These are phyloP conservation scores for Pandemis corylana DNA, from an alignment of 2,888 invertebrate genomes.

Conservation along the genomic window DNA sequence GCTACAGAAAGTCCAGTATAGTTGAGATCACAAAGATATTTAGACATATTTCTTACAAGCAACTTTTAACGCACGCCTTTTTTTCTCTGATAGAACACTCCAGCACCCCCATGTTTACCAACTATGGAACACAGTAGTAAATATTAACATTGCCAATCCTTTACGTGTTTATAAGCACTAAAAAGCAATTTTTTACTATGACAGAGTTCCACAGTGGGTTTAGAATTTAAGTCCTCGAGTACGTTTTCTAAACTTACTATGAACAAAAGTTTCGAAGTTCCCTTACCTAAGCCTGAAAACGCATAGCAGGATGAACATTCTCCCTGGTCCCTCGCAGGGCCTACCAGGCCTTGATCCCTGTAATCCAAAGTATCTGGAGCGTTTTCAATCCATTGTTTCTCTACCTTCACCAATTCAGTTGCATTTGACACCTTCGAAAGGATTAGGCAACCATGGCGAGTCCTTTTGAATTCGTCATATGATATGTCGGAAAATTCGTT, in stretches of 20 bases:
- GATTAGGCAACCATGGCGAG: neutral
- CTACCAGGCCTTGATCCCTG: neutral
- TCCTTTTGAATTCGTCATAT: neutral
- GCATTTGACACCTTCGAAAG: neutral
- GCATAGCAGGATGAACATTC: neutral
- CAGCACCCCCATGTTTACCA: no score
- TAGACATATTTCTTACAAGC: no score
- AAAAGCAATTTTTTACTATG: no score
- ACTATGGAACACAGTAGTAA: neutral
- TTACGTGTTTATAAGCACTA: no score
- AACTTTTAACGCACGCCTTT: no score
- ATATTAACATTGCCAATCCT: neutral
- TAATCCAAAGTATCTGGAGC: constrained; percentile 2
- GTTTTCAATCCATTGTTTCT: neutral
- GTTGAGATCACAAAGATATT: no score
- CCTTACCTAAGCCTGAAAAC: neutral
- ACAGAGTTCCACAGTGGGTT: no score
- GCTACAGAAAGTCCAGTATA: neutral
- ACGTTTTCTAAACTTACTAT: neutral
- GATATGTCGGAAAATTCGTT: constrained; percentile 13
- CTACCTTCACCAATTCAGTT: neutral
- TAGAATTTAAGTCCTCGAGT: no score
- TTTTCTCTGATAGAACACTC: no score
- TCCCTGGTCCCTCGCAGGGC: neutral
- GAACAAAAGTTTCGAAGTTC: neutral